These are phyloP conservation scores for Cossypha heuglini DNA, from an alignment of 2,797 vertebrate genomes.

Conservation along the genomic window DNA sequence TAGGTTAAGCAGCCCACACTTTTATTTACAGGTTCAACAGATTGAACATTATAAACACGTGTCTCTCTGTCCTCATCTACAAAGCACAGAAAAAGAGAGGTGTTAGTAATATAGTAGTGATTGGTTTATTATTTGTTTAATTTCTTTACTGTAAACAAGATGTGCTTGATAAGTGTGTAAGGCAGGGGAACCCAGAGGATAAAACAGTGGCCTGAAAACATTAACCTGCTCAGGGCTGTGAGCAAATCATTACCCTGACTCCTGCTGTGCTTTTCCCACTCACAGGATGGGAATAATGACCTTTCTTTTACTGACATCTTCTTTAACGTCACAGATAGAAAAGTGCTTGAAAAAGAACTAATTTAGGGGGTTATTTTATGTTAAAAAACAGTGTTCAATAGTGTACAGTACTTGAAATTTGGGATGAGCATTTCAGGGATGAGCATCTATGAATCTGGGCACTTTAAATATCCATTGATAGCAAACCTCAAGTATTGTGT, in stretches of 20 bases:
- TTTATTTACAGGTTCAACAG: slow-evolving; percentile 38
- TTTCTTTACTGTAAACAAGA: not conserved
- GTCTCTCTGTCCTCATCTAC: not conserved
- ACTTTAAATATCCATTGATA: not conserved
- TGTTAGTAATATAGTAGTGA: not conserved
- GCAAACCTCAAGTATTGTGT: not conserved
- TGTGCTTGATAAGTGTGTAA: not conserved
- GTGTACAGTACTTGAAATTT: not conserved
- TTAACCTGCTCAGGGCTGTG: not conserved
- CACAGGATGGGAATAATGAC: not conserved
- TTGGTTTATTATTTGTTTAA: not conserved
- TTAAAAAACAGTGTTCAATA: not conserved
- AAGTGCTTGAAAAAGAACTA: not conserved
- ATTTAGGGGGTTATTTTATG: not conserved
- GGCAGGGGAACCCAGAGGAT: not conserved
- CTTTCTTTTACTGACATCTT: not conserved
- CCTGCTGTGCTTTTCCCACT: not conserved
- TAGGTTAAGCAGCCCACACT: slow-evolving; percentile 27
- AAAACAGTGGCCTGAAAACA: not conserved
- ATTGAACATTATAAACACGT: not conserved
- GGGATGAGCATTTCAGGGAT: not conserved
- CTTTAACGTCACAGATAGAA: not conserved
- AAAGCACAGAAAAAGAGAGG: not conserved
- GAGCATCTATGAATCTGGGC: not conserved
- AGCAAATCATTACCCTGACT: not conserved